phyloP scores from a whole-genome alignment of 2,888 invertebrate genomes.

The Sarcophaga caerulescens region DNA sequence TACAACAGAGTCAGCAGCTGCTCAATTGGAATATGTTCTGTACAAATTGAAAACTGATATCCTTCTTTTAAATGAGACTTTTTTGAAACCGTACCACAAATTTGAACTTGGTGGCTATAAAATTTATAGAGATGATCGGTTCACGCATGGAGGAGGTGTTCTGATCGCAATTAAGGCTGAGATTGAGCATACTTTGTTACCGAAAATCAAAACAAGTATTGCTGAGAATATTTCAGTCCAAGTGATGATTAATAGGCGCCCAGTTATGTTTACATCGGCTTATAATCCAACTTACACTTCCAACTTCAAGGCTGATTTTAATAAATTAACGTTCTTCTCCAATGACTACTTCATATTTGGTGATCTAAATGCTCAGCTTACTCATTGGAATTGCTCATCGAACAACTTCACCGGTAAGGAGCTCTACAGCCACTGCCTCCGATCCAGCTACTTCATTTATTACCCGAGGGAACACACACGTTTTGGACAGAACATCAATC shows the following conservation, averaged over 20 bases:
- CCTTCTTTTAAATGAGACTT: too few relatives aligned
- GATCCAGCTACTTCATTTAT: neutral
- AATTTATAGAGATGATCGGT: too few relatives aligned
- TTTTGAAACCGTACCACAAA: too few relatives aligned
- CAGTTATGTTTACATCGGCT: neutral
- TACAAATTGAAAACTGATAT: too few relatives aligned
- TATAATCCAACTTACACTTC: constrained; percentile 9
- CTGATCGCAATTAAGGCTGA: too few relatives aligned
- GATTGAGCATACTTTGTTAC: neutral
- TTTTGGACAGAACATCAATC: neutral
- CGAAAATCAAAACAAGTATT: neutral
- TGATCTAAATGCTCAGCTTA: constrained; percentile 8
- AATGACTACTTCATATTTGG: neutral
- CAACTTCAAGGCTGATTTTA: neutral
- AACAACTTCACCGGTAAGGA: neutral
- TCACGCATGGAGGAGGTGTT: too few relatives aligned
- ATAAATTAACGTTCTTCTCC: neutral
- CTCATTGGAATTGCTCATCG: constrained; percentile 7
- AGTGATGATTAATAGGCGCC: neutral
- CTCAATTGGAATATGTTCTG: too few relatives aligned
- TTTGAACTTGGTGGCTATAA: too few relatives aligned
- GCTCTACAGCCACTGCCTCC: neutral
- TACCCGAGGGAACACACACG: neutral
- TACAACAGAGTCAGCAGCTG: too few relatives aligned
- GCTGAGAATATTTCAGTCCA: neutral